Conservation (phyloP, 2,888 invertebrate genomes). For the Heliconius cydno region DNA sequence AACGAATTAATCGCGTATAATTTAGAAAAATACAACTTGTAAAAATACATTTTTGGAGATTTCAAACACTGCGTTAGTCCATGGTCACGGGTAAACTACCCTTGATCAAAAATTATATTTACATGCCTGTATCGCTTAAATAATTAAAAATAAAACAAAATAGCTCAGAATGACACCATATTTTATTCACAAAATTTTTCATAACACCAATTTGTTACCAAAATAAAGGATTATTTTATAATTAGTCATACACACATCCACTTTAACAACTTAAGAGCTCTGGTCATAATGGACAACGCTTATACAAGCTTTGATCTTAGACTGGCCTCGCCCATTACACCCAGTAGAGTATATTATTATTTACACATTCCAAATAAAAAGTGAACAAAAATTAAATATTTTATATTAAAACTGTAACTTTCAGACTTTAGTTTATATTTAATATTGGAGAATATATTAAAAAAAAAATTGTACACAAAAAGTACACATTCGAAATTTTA, state of each 20-base stretch:
- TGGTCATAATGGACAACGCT: conserved; percentile 65
- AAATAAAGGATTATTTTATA: conserved; percentile 80
- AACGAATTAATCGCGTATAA: no score
- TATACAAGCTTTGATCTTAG: conserved; percentile 52
- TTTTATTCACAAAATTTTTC: conserved; percentile 81
- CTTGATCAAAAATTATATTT: no score
- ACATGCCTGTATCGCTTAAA: no score
- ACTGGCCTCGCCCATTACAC: conserved; percentile 63
- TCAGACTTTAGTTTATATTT: not conserved
- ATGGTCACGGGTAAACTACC: no score
- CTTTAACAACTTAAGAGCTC: conserved; percentile 71
- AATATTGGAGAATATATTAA: not conserved
- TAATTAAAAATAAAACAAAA: conserved; percentile 43
- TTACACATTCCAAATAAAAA: conserved; percentile 54
- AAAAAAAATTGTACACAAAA: conserved; percentile 9
- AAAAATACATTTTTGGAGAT: no score
- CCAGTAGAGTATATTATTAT: conserved; percentile 72
- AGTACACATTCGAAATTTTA: not conserved
- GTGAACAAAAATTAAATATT: conserved; percentile 41
- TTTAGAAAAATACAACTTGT: no score
- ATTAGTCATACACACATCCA: conserved; percentile 79
- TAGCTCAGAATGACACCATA: conserved; percentile 77
- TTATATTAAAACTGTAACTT: conserved; percentile 40
- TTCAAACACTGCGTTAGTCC: no score
- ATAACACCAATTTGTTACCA: conserved; percentile 83